Percentiles rank a stretch among this genome's conserved stretches.
phyloP scores from a whole-genome alignment of 2,888 invertebrate species.

The Dicroscelio sp. region DNA sequence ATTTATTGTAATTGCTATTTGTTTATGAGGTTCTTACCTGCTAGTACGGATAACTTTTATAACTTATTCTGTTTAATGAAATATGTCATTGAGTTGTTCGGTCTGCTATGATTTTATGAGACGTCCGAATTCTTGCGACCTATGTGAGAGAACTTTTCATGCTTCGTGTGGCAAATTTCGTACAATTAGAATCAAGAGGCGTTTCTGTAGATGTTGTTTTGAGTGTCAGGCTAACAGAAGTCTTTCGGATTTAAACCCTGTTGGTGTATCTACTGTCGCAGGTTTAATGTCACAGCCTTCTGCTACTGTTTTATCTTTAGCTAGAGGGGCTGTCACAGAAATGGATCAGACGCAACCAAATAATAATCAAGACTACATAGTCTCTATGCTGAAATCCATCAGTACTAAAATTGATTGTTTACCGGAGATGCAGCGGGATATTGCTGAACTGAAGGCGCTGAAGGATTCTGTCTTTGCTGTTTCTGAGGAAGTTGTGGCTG shows the following conservation, averaged over 20 bases:
- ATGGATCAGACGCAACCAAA: neutral
- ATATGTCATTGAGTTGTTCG: neutral
- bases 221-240: neutral
- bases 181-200: neutral
- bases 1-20: no score
- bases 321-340: neutral
- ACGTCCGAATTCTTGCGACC: neutral
- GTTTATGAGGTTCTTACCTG: no score
- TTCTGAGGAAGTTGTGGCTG: no score
- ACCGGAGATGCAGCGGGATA: neutral
- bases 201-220: neutral
- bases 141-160: neutral
- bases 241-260: no score
- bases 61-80: no score
- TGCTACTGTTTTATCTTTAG: no score
- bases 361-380: no score
- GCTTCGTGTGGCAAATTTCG: neutral
- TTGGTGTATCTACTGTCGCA: no score
- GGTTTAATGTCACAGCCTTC: no score
- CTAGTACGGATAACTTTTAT: no score
- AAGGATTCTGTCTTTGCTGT: neutral
- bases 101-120: neutral
- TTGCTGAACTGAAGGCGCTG: neutral
- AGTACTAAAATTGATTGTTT: conserved; percentile 15
- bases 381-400: neutral